Conservation (phyloP, 2,888 invertebrate species). For the Adelphocoris suturalis region DNA sequence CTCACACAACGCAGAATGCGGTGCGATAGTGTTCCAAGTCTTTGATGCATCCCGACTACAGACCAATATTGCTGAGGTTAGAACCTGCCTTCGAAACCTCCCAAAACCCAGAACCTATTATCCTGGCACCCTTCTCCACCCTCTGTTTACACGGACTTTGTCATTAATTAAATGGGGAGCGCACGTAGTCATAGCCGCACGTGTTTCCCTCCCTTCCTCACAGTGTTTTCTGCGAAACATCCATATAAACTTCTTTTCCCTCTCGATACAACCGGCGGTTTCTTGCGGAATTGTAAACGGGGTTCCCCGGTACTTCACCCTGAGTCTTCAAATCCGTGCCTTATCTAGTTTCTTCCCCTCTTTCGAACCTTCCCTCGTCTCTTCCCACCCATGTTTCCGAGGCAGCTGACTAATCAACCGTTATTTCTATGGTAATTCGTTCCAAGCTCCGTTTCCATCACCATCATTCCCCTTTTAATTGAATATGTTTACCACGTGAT, state of each 20-base stretch:
- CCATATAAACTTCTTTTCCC: conserved; percentile 24
- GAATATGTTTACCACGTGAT: no score
- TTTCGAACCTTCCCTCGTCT: neutral
- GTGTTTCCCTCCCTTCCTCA: conserved; percentile 19
- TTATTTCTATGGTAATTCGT: neutral
- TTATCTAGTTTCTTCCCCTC: conserved; percentile 11
- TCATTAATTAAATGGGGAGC: conserved; percentile 39
- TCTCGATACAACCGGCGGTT: neutral
- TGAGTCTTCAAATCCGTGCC: conserved; percentile 46
- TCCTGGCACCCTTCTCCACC: conserved; percentile 17
- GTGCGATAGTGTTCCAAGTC: conserved; percentile 5
- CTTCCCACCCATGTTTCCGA: neutral
- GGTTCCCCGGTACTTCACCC: neutral
- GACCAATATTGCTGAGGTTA: conserved; percentile 27
- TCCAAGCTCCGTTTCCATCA: neutral
- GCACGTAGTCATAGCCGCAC: conserved; percentile 39
- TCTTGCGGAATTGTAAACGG: conserved; percentile 25
- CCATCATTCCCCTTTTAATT: neutral
- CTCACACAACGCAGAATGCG: neutral
- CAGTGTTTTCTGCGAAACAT: conserved; percentile 16
- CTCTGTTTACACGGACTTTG: conserved; percentile 36
- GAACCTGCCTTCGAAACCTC: conserved; percentile 16
- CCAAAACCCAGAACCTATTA: conserved; percentile 39
- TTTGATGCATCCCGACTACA: conserved; percentile 12
- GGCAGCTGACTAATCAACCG: conserved; percentile 37